Base-by-base conservation (phyloP, 2,113 vertebrate genomes). In the Collichthys lucidus region DNA sequence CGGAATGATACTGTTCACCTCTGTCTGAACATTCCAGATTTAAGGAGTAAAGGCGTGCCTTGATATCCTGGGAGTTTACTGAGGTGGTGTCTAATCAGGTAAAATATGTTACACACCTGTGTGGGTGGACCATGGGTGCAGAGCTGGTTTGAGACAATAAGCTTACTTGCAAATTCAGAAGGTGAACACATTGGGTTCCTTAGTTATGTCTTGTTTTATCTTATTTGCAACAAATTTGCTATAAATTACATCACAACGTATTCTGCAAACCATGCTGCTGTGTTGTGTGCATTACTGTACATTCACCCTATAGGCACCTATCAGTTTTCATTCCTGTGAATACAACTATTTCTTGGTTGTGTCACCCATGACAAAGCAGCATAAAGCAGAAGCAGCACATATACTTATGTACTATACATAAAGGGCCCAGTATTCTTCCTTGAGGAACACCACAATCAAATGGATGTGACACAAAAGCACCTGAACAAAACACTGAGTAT, bases 291-390 rank as follows among this genome's bases (percentile, higher is more conserved):
- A 5, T 4, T 50, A n/a, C n/a, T n/a, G n/a, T n/a, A 64, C 19
- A 17, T 57, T 7, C 31, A 26, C 31, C 7, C 19, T 24, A 2
- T 55, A 15, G 44, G 22, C 46, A 79, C n/a, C 35, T 40, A 47
- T 49, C 24, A 47, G 29, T 69, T 44, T 31, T 35, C 35, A 44
- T 29, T 56, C 4, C 11, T 56, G 9, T 65, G 35, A 24, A 8
- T 57, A 14, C n/a, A 72, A 47, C 46, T 40, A 7, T 46, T 12
- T 35, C 14, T 14, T 24, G 19, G 47, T 55, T 31, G 56, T 62
- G 64, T 56, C 56, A 63, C 63, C 24, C 49, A 69, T 82, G 65
- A 76, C 47, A 49, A 47, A 68, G 56, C 68, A 55, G 26, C 26
- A 26, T 26, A 26, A 26, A 26, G 26, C 12, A 16, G 47, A 49